A percentile compares a stretch with the other conserved stretches of the same genome.
Conservation (phyloP, 2,797 vertebrate species). For the Zonotrichia albicollis region DNA sequence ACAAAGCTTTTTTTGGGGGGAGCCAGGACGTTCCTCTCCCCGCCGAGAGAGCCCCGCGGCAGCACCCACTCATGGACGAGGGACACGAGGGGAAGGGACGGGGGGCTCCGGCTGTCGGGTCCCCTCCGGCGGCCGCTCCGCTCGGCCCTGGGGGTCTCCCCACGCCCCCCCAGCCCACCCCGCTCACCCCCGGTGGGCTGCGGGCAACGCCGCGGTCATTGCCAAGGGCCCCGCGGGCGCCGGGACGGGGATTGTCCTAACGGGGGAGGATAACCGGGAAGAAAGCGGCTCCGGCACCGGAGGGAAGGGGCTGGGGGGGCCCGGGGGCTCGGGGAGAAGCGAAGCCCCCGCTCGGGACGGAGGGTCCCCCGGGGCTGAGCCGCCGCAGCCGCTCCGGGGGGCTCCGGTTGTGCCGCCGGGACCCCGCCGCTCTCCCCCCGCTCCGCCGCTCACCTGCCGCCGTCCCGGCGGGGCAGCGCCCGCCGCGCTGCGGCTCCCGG, state of each 20-base stretch:
- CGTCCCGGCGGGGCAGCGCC: background rate
- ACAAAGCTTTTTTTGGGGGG: slow-evolving; percentile 39
- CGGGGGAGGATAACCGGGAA: slow-evolving; percentile 67
- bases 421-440: background rate
- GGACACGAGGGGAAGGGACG: background rate
- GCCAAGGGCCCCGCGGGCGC: background rate
- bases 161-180: background rate
- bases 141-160: background rate
- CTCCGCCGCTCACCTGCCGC: background rate
- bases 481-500: background rate
- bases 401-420: background rate
- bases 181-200: background rate
- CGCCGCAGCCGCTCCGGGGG: background rate
- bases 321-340: background rate
- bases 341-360: background rate
- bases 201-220: background rate
- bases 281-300: slow-evolving; percentile 25
- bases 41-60: background rate
- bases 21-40: background rate
- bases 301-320: background rate
- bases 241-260: slow-evolving; percentile 50
- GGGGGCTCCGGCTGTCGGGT: background rate
- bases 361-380: background rate
- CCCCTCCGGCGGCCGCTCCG: background rate
- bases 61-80: background rate